Conservation (phyloP, 2,888 invertebrate species). For the Acanthosepion esculentum region DNA sequence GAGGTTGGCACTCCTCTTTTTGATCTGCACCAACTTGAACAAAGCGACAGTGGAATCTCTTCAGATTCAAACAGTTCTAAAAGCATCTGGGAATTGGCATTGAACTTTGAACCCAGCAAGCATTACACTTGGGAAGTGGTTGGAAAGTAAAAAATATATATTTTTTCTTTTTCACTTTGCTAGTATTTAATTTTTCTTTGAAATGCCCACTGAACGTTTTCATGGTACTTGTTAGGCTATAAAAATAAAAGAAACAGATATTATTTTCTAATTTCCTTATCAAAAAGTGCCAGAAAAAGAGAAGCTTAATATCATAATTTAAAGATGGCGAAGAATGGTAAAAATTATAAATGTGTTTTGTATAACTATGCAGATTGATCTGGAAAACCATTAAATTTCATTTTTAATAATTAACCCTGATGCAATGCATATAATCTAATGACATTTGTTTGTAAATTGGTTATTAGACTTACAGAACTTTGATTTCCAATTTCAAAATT, state of each 20-base stretch:
- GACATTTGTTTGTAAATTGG: no score
- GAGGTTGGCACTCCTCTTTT: not conserved
- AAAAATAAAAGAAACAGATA: not conserved
- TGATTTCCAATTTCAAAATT: no score
- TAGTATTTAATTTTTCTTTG: not conserved
- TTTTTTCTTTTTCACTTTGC: not conserved
- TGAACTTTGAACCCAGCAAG: slow-evolving; percentile 59
- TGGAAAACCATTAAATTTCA: no score
- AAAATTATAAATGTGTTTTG: not conserved
- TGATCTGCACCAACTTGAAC: not conserved
- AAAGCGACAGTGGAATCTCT: slow-evolving; percentile 52
- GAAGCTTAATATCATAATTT: no score
- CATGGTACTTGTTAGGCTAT: not conserved
- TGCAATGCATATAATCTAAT: no score
- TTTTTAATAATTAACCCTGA: no score
- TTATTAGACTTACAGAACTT: no score
- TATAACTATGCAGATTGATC: no score
- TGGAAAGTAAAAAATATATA: slow-evolving; percentile 61
- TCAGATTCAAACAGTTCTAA: slow-evolving; percentile 55
- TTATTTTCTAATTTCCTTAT: not conserved
- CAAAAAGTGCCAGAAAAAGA: no score
- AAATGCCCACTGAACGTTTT: not conserved
- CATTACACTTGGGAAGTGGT: slow-evolving; percentile 70
- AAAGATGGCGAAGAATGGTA: not conserved
- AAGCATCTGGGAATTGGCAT: slow-evolving; percentile 67